These are phyloP conservation scores for Cheilosia impressa DNA, from an alignment of 2,888 invertebrate species.

Conservation along the genomic window DNA sequence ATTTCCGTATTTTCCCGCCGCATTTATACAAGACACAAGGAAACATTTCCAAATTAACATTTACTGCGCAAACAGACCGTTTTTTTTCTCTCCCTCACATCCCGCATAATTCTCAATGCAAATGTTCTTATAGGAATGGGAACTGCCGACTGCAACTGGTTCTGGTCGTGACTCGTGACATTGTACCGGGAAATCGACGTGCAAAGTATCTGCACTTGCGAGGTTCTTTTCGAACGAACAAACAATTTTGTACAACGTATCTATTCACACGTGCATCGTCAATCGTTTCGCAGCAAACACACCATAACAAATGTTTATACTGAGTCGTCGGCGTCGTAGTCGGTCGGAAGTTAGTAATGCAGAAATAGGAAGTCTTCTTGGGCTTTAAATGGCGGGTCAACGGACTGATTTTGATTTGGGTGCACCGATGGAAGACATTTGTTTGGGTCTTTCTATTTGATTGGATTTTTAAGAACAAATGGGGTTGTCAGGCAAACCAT, in stretches of 20 bases:
- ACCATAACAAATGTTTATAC: conserved; percentile 22
- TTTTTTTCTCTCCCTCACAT: conserved; percentile 14
- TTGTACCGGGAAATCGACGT: conserved; percentile 33
- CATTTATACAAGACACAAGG: conserved; percentile 3
- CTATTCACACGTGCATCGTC: conserved; percentile 42
- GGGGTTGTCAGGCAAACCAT: too few relatives aligned
- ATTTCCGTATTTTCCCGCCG: conserved; percentile 44
- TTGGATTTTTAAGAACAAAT: too few relatives aligned
- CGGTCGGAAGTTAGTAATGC: neutral
- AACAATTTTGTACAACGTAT: conserved; percentile 11
- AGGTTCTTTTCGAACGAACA: conserved; percentile 41
- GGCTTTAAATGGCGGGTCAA: conserved; percentile 21
- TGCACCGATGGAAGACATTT: too few relatives aligned
- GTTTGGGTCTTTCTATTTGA: neutral
- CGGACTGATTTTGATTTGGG: conserved; percentile 6
- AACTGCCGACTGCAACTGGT: neutral
- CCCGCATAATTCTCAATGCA: conserved; percentile 30
- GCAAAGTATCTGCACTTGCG: conserved; percentile 54
- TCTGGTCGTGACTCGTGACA: conserved; percentile 54
- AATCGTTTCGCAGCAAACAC: conserved; percentile 8
- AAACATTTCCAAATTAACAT: conserved; percentile 54
- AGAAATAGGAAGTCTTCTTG: conserved; percentile 27
- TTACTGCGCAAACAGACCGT: conserved; percentile 39
- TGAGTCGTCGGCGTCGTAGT: conserved; percentile 10
- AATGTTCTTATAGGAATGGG: neutral